phyloP scores from a whole-genome alignment of 1,140 invertebrate species.

The Aplysia californica region DNA sequence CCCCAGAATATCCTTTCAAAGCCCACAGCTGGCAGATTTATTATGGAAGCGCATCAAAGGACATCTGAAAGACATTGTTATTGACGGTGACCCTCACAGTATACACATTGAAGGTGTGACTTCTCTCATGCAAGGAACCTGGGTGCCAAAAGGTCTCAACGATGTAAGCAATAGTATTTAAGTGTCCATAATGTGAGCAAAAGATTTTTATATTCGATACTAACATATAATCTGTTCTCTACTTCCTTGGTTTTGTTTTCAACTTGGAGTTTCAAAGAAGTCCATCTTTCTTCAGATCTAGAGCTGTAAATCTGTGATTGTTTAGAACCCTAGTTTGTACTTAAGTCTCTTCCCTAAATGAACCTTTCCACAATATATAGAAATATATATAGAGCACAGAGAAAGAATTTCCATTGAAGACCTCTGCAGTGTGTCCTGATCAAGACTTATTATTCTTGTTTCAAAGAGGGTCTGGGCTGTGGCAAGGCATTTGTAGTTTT shows the following conservation, averaged over 20 bases:
- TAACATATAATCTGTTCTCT: too few species aligned
- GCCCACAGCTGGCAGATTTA: conserved; percentile 26
- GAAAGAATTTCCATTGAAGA: too few species aligned
- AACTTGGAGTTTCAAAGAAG: neutral
- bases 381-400: too few species aligned
- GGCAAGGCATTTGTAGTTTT: too few species aligned
- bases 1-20: conserved; percentile 39
- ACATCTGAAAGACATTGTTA: conserved; percentile 32
- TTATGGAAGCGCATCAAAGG: conserved; percentile 40
- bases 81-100: conserved; percentile 31
- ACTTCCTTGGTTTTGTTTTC: neutral
- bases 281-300: neutral
- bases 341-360: too few species aligned
- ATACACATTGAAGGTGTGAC: conserved; percentile 44
- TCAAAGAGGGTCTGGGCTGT: too few species aligned
- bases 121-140: conserved; percentile 40
- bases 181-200: too few species aligned
- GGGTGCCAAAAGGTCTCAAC: conserved; percentile 38
- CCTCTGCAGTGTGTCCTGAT: too few species aligned
- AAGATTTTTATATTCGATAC: too few species aligned
- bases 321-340: too few species aligned
- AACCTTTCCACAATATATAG: too few species aligned
- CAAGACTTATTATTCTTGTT: too few species aligned
- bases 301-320: neutral
- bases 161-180: conserved; percentile 27